phyloP scores from a whole-genome alignment of 2,888 invertebrate genomes.

The Dilophus febrilis region DNA sequence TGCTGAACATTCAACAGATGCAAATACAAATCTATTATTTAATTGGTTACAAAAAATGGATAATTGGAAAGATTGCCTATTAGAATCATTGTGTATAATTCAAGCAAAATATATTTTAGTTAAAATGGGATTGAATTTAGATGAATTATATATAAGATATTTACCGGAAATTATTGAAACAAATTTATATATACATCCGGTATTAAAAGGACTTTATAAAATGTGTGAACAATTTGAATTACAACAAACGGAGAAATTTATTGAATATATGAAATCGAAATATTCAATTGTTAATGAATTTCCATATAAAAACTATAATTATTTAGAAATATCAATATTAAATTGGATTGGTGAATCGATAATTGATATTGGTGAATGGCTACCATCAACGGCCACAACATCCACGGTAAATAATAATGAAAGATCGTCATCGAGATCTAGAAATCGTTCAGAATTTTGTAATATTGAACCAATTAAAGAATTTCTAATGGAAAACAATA shows the following conservation, averaged over 20 bases:
- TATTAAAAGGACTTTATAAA: conserved; percentile 30
- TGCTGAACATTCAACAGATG: background rate
- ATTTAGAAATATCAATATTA: conserved; percentile 23
- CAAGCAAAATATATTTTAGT: conserved; percentile 27
- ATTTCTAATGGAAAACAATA: conserved; percentile 20
- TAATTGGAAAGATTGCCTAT: conserved; percentile 30
- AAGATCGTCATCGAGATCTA: background rate
- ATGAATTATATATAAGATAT: conserved; percentile 20
- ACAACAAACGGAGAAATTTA: conserved; percentile 18
- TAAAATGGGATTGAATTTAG: conserved; percentile 24
- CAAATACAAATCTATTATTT: conserved; percentile 14
- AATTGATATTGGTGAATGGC: conserved; percentile 15
- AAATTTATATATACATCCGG: conserved; percentile 25
- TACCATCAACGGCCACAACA: background rate
- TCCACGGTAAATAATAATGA: background rate
- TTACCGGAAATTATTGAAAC: conserved; percentile 25
- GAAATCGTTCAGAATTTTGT: background rate
- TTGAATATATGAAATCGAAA: conserved; percentile 14
- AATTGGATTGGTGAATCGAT: conserved; percentile 21
- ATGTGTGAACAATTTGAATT: conserved; percentile 29
- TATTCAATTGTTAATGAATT: conserved; percentile 13
- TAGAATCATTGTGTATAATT: conserved; percentile 37
- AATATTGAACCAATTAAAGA: conserved; percentile 16
- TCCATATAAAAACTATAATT: conserved; percentile 18
- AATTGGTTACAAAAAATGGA: conserved; percentile 18